phyloP scores from a whole-genome alignment of 2,113 vertebrate species.

The Riparia riparia region DNA sequence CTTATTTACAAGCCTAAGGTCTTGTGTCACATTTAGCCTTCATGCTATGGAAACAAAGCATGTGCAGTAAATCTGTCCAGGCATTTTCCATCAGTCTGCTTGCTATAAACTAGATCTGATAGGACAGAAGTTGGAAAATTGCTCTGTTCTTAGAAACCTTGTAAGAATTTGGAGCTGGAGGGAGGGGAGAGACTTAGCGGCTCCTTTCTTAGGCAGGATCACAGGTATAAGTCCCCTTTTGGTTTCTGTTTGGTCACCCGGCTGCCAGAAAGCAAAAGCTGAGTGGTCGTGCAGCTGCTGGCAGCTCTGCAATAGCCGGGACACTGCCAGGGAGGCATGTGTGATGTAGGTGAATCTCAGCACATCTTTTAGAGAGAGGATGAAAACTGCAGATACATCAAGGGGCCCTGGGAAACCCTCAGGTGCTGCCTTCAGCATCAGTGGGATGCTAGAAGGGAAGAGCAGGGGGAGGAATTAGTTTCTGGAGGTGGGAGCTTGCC shows the following conservation, averaged over 20 bases:
- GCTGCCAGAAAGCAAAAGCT: neutral
- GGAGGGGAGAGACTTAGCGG: neutral
- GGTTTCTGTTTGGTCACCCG: neutral
- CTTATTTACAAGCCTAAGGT: neutral
- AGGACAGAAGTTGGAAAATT: neutral
- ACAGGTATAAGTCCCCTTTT: neutral
- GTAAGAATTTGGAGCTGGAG: neutral
- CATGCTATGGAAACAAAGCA: neutral
- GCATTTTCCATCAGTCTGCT: neutral
- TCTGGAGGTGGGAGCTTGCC: neutral
- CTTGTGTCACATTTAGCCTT: neutral
- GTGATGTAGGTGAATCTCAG: neutral
- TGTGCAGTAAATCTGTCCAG: neutral
- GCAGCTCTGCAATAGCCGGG: neutral
- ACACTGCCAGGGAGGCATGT: neutral
- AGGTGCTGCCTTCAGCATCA: neutral
- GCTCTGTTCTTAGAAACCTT: neutral
- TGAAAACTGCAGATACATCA: neutral
- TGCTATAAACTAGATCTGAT: neutral
- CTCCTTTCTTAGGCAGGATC: neutral
- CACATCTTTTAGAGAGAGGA: neutral
- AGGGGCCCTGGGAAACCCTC: neutral
- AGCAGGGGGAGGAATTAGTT: neutral
- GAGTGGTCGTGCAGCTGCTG: fast-evolving
- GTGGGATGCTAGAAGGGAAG: neutral